Evolutionary conservation across 2,888 invertebrate species (phyloP), one percentile per base, ranked within the genome.

Genomic region (Rotaria magnacalcarata): DNA sequence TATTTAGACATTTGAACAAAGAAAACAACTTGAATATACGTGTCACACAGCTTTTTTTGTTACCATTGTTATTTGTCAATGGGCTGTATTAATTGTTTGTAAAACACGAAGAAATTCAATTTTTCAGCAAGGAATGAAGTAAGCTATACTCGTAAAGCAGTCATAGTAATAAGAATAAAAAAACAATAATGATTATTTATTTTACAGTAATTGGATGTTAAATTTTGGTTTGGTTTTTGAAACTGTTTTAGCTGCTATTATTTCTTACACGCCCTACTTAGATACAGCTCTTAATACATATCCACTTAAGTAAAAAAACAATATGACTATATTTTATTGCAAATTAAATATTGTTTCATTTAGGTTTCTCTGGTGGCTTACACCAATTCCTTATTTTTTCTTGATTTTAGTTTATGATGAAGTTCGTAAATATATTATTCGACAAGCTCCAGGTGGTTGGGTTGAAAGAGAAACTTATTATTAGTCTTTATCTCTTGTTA

Each of bases 361-460:
- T 50, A 97, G 97, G 93, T 95, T 96, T 92, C 95, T 96, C 90
- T 98, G 97, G 97, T 98, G 97, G 98, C 93, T 98, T 92, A 96
- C 96, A 89, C 96, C 97, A 90, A 93, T 98, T 91, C 97, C 97
- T 89, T 98, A 97, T 94, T 80, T 58, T 47, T 74, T 85, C 7
- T 41, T 80, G 24, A 89, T 89, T 87, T 89, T 89, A 85, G 86
- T 89, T 41, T 89, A 89, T 87, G 89, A 89, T 85, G 89, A 89
- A 86, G 85, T 86, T n/a, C 87, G 89, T 67, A 89, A 88, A 85
- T 88, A 88, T 85, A 67, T 88, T 43, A 85, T 89, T 56, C 88
- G 88, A n/a, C 85, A 86, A 84, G 67, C 87, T 87, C 88, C 88
- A 43, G 88, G 88, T 21, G 88, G 88, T n/a, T 88, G 88, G 88